phyloP scores from a whole-genome alignment of 1,140 invertebrate species.

The Adelges cooleyi region DNA sequence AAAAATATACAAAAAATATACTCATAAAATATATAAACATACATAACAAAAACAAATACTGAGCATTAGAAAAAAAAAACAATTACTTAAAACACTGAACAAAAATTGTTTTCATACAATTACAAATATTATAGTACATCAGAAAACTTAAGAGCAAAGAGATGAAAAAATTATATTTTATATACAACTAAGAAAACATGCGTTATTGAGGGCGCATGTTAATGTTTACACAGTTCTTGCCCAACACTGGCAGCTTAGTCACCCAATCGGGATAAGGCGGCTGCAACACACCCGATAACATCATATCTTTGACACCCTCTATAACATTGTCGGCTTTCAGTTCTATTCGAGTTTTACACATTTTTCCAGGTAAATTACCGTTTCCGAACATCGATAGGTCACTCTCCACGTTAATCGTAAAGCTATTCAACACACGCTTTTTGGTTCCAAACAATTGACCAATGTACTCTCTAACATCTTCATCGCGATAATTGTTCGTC shows the following conservation, averaged over 20 bases:
- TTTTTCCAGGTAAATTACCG: neutral
- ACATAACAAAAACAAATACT: too few species aligned
- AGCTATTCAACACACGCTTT: neutral
- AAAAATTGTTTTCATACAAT: too few species aligned
- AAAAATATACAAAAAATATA: too few species aligned
- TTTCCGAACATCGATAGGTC: neutral
- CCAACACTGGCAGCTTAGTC: neutral
- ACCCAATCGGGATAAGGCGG: slow-evolving; percentile 12
- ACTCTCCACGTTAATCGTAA: neutral
- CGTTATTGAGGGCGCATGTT: neutral
- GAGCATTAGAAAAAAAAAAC: too few species aligned
- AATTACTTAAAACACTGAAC: too few species aligned
- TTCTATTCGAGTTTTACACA: neutral
- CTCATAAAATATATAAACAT: too few species aligned
- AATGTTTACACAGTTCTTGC: slow-evolving; percentile 3
- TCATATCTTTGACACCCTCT: slow-evolving; percentile 7
- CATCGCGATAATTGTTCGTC: neutral
- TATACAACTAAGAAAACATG: too few species aligned
- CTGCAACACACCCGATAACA: slow-evolving; percentile 5
- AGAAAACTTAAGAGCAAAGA: too few species aligned
- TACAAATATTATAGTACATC: too few species aligned
- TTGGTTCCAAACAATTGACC: neutral
- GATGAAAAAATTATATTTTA: too few species aligned
- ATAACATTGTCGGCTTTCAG: neutral
- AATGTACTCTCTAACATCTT: neutral